Percentiles rank a stretch among this genome's conserved stretches.
Evolutionary conservation across 2,888 invertebrate species (phyloP).

Genomic region (Trisateles emortualis): DNA sequence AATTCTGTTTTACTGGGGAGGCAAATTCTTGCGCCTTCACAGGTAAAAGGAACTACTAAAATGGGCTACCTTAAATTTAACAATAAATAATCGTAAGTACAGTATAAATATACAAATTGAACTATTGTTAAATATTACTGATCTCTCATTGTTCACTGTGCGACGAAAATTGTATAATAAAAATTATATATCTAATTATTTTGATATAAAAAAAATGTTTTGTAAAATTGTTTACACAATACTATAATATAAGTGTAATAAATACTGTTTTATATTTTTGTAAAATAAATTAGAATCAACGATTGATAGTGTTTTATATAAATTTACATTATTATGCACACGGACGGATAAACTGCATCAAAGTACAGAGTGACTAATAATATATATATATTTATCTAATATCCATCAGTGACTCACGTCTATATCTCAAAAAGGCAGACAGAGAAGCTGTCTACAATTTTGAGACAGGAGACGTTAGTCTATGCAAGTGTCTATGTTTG

Average conservation of each 20-base stretch:
- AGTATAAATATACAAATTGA: background rate
- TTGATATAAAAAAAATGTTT: background rate
- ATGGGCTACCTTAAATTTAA: too few relatives aligned
- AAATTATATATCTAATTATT: background rate
- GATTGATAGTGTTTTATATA: background rate
- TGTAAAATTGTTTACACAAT: background rate
- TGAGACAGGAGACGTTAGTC: too few relatives aligned
- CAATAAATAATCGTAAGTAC: background rate
- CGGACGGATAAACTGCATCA: too few relatives aligned
- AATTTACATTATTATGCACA: conserved; percentile 7
- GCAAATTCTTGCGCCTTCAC: too few relatives aligned
- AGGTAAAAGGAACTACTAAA: too few relatives aligned
- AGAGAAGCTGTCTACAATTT: too few relatives aligned
- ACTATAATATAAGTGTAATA: background rate
- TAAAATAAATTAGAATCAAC: background rate
- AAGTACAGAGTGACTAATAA: too few relatives aligned
- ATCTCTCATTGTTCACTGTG: conserved; percentile 1
- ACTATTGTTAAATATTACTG: background rate
- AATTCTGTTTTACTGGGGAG: too few relatives aligned
- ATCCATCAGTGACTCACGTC: too few relatives aligned
- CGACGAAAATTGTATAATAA: background rate
- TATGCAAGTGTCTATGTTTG: too few relatives aligned
- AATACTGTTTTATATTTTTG: background rate
- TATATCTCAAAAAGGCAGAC: too few relatives aligned
- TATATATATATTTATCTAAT: too few relatives aligned